Percentiles rank a stretch among this genome's conserved stretches.
phyloP scores from a whole-genome alignment of 2,113 vertebrate species.

The Actenoides hombroni region DNA sequence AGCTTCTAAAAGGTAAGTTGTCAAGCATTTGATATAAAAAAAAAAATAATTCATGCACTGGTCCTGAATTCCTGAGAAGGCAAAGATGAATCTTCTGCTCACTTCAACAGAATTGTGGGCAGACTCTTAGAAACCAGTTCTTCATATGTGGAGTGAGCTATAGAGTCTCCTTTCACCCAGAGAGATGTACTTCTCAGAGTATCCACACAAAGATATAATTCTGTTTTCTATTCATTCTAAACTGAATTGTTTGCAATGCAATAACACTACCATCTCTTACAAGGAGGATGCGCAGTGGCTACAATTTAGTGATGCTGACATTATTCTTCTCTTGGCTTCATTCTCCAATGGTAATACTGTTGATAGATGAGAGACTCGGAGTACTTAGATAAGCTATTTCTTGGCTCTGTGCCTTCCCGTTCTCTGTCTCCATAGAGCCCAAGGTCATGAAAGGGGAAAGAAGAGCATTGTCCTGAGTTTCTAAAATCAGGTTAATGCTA shows the following conservation, averaged over 20 bases:
- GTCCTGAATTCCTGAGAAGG: background rate
- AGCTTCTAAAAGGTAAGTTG: background rate
- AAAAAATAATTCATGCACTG: background rate
- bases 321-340: background rate
- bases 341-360: slow-evolving; percentile 10
- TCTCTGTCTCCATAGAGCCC: background rate
- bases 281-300: background rate
- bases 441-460: background rate
- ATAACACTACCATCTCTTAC: background rate
- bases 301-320: background rate
- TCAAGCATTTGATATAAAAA: background rate
- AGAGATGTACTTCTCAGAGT: background rate
- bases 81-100: background rate
- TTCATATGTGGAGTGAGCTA: background rate
- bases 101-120: background rate
- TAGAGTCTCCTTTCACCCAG: background rate
- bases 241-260: background rate
- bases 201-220: background rate
- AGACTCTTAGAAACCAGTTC: background rate
- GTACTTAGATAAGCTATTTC: slow-evolving; percentile 40
- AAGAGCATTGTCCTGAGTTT: background rate
- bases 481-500: background rate
- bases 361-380: slow-evolving; percentile 22
- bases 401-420: slow-evolving; percentile 12
- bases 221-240: background rate